Evolutionary conservation across 2,113 vertebrate species (phyloP), one percentile per base, ranked within the genome.

Genomic region (Ursus arctos): DNA sequence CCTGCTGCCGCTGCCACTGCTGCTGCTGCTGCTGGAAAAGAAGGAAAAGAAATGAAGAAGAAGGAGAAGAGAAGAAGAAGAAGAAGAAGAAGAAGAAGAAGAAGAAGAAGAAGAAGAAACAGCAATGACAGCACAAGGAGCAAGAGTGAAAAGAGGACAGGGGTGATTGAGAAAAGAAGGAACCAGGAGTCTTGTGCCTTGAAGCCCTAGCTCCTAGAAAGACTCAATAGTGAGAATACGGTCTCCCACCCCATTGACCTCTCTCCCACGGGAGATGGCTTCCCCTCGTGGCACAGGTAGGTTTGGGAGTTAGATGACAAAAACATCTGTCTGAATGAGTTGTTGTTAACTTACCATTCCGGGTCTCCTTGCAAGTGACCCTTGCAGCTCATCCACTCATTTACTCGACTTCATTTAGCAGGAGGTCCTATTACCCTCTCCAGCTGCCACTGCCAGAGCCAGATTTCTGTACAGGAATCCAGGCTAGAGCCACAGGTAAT

Each of bases 31-130:
- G 15, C 63, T 65, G 98, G 98, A 99, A 97, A 99, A 99, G 96
- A 99, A 99, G 96, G 98, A 99, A 92, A 99, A 99, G 98, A 99
- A 99, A 9, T 69, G 16, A 19, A 43, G 11, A 21, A 33, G 47
- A 51, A 51, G 28, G 7, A 28, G 13, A 77, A 33, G 19, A 43
- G 21, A 12, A 61, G 67, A 53, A 53, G 84, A 99, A 99, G 33
- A 33, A 69, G 16, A 19, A 19, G 6, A 69, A 69, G 67, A 8
- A n/a, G 6, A n/a, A 69, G 31, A 21, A 79, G 16, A 33, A 79
- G 49, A 9, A 28, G 14, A 28, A 79, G 6, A n/a, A 69, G 31
- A 21, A 79, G 16, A 21, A 79, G 49, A 9, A 28, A 7, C 14
- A 79, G 43, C 43, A 49, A 69, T 36, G 18, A 7, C 72, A 76